Evolutionary conservation across 2,888 invertebrate genomes (phyloP).

Genomic region (Tiphia femorata): DNA sequence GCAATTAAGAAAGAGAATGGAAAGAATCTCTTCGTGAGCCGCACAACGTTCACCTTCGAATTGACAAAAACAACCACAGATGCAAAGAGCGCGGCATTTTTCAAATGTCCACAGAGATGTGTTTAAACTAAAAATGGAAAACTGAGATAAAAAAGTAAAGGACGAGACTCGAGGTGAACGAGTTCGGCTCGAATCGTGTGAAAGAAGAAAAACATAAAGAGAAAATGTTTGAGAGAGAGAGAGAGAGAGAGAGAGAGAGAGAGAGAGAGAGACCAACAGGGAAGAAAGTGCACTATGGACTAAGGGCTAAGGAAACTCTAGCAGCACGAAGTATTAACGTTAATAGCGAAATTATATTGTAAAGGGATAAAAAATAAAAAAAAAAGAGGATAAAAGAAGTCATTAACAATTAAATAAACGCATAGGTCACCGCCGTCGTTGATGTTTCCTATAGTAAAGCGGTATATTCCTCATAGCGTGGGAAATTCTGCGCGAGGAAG

Average conservation of each 20-base stretch:
- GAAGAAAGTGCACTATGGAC: constrained; percentile 56
- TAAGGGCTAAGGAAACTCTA: constrained; percentile 55
- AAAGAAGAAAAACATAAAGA: too few species aligned
- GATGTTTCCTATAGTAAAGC: constrained; percentile 46
- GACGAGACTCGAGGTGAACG: constrained; percentile 11
- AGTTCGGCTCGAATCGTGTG: constrained; percentile 29
- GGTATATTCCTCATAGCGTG: neutral
- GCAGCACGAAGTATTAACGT: constrained; percentile 59
- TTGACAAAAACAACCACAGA: neutral
- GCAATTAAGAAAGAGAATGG: too few species aligned
- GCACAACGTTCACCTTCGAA: constrained; percentile 35
- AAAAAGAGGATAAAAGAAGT: too few species aligned
- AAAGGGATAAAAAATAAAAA: constrained; percentile 36
- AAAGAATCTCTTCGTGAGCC: constrained; percentile 23
- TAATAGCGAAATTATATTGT: constrained; percentile 56
- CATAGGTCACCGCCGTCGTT: constrained; percentile 39
- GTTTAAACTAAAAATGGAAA: neutral
- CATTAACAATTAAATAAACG: constrained; percentile 37
- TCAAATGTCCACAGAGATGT: too few species aligned
- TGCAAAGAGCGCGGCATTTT: too few species aligned
- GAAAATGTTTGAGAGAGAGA: neutral
- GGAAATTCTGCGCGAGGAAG: neutral
- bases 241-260: constrained; percentile 5
- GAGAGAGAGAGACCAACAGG: constrained; percentile 34
- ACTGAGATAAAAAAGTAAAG: constrained; percentile 13